A percentile compares a stretch with the other conserved stretches of the same genome.
Evolutionary conservation across 2,113 vertebrate genomes (phyloP).

Genomic region (Mustela nigripes): DNA sequence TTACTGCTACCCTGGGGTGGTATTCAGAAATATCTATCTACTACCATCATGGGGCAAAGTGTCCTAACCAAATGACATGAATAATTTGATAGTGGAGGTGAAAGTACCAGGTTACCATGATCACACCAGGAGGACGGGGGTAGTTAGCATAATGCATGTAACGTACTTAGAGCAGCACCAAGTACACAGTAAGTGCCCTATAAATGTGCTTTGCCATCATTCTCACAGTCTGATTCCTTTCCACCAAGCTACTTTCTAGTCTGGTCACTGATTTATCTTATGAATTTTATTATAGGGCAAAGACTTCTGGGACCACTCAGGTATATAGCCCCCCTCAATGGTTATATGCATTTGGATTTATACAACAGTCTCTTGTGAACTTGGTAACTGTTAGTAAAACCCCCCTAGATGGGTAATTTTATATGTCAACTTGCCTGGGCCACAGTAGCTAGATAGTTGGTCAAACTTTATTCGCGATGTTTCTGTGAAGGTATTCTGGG

Average conservation of each 20-base stretch:
- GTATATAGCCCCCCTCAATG: neutral
- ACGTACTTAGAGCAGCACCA: neutral
- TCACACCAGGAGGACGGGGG: neutral
- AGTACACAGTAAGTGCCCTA: neutral
- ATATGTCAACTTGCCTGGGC: neutral
- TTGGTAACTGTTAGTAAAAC: slow-evolving; percentile 8
- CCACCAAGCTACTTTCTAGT: neutral
- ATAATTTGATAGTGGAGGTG: neutral
- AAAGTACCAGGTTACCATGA: neutral
- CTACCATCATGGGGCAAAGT: neutral
- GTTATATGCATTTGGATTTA: neutral
- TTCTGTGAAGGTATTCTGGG: neutral
- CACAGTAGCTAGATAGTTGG: neutral
- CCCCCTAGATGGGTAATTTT: neutral
- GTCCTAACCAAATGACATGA: neutral
- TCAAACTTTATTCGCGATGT: neutral
- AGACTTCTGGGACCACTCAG: neutral
- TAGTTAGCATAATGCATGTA: neutral
- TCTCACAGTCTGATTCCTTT: neutral
- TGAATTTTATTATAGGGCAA: neutral
- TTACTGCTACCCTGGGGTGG: neutral
- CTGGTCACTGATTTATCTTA: neutral
- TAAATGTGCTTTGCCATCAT: neutral
- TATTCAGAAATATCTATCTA: neutral
- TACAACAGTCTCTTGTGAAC: neutral